Base-by-base conservation (phyloP, 2,888 invertebrate species). In the Perdita meconis region DNA sequence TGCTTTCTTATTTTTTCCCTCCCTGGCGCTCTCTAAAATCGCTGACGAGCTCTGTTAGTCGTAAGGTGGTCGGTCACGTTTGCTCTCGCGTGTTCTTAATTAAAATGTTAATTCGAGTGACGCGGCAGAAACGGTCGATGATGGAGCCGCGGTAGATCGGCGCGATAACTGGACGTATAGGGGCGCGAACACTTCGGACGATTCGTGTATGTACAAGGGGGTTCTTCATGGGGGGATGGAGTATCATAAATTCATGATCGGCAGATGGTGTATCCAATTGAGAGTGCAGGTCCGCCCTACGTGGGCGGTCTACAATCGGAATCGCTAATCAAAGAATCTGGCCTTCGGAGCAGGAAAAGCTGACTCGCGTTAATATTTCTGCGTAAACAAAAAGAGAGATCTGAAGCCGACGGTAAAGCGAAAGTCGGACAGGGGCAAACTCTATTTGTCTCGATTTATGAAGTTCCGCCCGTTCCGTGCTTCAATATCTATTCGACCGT, bases 91-190 rank as follows among this genome's bases (percentile, higher is more conserved):
- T 77, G 75, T 63, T 78, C 76, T 83, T 88, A 88, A 88, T 88
- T 88, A 86, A 88, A 87, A 85, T 88, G 84, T 86, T 88, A 88
- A 87, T 87, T 82, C 69, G 66, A 66, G 55, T 75, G 73, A 84
- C 78, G 59, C 40, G 42, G 64, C 64, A 65, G 74, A 64, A 75
- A 64, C 51, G 16, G 26, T 24, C 12, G 26, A n/a, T 19, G 66
- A 19, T 22, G 50, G 60, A 30, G 16, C 24, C 12, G 16, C 13
- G 56, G 60, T 22, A 42, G 68, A 68, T 60, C 34, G 26, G 26
- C 30, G 13, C 36, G 69, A 65, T 75, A 75, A 60, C 56, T 8
- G 36, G 56, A 50, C 53, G 40, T n/a, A 69, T 36, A 34, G 42
- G 1, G 19, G 22, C 19, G 36, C 16, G 40, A 68, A 64, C 63